These are phyloP conservation scores for Apodemus speciosus DNA, from an alignment of 2,113 vertebrate species.

Conservation along the genomic window DNA sequence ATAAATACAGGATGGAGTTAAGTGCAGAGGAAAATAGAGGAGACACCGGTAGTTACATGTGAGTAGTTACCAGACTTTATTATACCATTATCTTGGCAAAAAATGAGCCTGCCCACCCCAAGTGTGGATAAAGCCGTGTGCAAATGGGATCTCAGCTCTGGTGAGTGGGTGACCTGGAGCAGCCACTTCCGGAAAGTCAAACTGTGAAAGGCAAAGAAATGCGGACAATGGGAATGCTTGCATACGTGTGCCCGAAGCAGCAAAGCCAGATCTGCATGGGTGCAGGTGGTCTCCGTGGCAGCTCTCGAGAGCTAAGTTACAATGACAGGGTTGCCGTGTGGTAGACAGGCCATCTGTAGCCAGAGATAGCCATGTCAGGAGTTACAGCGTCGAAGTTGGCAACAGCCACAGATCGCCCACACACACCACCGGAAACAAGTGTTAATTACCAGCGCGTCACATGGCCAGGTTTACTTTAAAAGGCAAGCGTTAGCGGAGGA, in stretches of 20 bases:
- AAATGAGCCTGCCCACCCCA: not conserved
- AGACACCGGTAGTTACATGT: not conserved
- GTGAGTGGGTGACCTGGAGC: not conserved
- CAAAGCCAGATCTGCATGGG: not conserved
- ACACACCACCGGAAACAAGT: not conserved
- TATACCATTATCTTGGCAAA: not conserved
- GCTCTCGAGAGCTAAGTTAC: not conserved
- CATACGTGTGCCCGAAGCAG: not conserved
- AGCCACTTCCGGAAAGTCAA: not conserved
- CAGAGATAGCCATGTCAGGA: not conserved
- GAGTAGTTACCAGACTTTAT: not conserved
- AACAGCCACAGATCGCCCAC: not conserved
- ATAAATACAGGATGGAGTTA: not conserved
- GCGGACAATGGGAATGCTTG: not conserved
- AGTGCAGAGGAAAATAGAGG: not conserved
- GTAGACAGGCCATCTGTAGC: not conserved
- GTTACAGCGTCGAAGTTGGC: not conserved
- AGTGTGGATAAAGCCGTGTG: not conserved
- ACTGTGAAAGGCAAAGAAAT: no score
- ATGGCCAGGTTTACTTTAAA: not conserved
- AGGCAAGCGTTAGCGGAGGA: not conserved
- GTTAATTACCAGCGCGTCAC: not conserved
- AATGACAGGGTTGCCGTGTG: not conserved
- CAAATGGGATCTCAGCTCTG: not conserved
- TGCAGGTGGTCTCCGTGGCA: not conserved